Evolutionary conservation across 2,113 vertebrate genomes (phyloP), one percentile per base, ranked within the genome.

Genomic region (Parotia lawesii): DNA sequence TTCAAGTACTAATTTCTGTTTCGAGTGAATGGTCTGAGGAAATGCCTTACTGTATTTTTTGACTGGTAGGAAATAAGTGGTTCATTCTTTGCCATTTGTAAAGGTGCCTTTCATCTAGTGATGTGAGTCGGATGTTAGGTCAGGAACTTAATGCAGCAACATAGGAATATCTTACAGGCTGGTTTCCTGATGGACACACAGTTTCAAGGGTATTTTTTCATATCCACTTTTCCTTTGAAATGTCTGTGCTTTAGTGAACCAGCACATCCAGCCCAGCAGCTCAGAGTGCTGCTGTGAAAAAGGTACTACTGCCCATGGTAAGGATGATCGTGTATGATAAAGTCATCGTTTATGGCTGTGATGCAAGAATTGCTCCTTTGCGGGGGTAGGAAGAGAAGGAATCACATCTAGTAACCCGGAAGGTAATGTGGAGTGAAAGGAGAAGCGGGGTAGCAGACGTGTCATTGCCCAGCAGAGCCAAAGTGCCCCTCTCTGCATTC

Each of bases 161-260:
- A 1, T 11, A 33, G n/a, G 54, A 40, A n/a, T 85, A 38, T 73
- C 37, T 85, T 23, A 84, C 24, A 89, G 74, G 73, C 86, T 84
- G 87, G 15, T 89, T 89, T 91, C 82, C 83, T 87, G 38, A 37
- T 65, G 47, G 73, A 60, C 71, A 6, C 14, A 3, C 45, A 45
- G 33, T 95, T 87, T n/a, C 33, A 73, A 89, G 73, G 85, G 58
- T 85, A 31, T 67, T 54, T 95, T 66, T 85, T 88, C 61, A 58
- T 53, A 77, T 33, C 61, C 33, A 19, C 53, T 61, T 89, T 56
- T 87, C 90, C 80, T 94, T 93, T 96, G 78, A 93, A 91, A 67
- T 77, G n/a, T 54, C 75, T 78, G n/a, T 95, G 69, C 88, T 72
- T 71, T 62, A 35, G 74, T 90, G 81, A 86, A 38, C 37, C 42